Evolutionary conservation across 2,797 vertebrate genomes (phyloP), one percentile per base, ranked within the genome.

Genomic region (Sorex maritimensis): DNA sequence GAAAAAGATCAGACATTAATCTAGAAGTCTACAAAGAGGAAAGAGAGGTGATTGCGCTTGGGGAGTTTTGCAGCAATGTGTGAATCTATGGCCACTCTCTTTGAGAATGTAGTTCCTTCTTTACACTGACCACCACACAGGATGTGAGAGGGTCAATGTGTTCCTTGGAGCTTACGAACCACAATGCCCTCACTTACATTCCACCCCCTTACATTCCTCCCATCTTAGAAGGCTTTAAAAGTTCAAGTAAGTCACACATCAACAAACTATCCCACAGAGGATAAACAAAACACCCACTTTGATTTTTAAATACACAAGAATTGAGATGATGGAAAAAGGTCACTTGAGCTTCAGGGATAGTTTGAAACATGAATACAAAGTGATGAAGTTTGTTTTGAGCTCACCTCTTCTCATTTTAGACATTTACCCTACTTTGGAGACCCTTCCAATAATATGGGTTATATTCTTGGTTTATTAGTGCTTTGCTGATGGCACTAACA

Each of bases 191-290:
- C 83, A 78, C 19, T 77, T 69, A 67, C 8, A 28, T 23, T 72
- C 65, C 61, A 80, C 73, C 63, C n/a, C 44, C 77, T 93, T 82
- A 81, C 80, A 75, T 84, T 90, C 92, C n/a, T 95, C 69, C 38
- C 34, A 80, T 44, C 69, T 90, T 58, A 74, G 63, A 79, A 80
- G 63, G 23, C 63, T 52, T 91, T 52, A 81, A 67, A 89, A 85
- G 38, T n/a, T 72, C 28, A 82, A 83, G 28, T 63, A 87, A 75
- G n/a, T 21, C 11, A 89, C 79, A 87, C 58, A 71, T 30, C 46
- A 79, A 46, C 74, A 82, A 89, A 86, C 5, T 9, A 23, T 38
- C 78, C 73, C 74, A 58, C 19, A 73, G 14, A 71, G 30, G 17
- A 6, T n/a, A 81, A 94, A 83, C n/a, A 79, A 61, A 80, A 69